Base-by-base conservation (phyloP, 1,140 invertebrate genomes). In the Cydia fagiglandana region DNA sequence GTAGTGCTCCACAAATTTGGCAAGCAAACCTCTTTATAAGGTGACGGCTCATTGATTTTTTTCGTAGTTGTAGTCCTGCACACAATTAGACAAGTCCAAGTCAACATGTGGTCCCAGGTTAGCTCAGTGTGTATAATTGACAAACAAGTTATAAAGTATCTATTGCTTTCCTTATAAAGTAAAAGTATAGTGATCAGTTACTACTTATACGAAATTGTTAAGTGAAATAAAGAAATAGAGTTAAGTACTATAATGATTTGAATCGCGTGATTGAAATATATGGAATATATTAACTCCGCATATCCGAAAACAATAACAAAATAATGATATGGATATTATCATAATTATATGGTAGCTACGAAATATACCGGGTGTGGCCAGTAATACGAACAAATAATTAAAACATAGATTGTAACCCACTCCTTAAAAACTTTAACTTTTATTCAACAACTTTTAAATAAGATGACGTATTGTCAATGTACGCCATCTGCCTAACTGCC, bases 61-160 rank as follows among this genome's bases (percentile, higher is more conserved):
- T 66, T 68, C 79, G 76, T 75, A 83, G 78, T 83, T 81, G 73
- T 74, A 74, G 73, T 74, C 53, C 53, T 74, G 76, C 73, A 75
- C 30, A 78, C 79, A 75, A 80, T 76, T 64, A 47, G 78, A 76
- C 68, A 76, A 56, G 68, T 77, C 75, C 10, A 61, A 64, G 17
- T 53, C 61, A 82, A 84, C n/a, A 84, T 84, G 83, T 83, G 81
- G 78, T 83, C 73, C 77, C 81, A 81, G 79, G 83, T 84, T 38
- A 61, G 56, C 56, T 24, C 56, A 2, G 20, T 56, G n/a, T 17
- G 13, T 5, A 56, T 56, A 61, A 24, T 61, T 61, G 24, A 4
- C 13, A n/a, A 7, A 12, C 9, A 2, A 0, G 2, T 24, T 2
- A 24, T 1, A 24, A 24, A 7, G 20, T 10, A 61, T 24, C 20